Percentiles rank a stretch among this genome's conserved stretches.
Conservation (phyloP, 2,113 vertebrate genomes). For the Phalacrocorax pelagicus region DNA sequence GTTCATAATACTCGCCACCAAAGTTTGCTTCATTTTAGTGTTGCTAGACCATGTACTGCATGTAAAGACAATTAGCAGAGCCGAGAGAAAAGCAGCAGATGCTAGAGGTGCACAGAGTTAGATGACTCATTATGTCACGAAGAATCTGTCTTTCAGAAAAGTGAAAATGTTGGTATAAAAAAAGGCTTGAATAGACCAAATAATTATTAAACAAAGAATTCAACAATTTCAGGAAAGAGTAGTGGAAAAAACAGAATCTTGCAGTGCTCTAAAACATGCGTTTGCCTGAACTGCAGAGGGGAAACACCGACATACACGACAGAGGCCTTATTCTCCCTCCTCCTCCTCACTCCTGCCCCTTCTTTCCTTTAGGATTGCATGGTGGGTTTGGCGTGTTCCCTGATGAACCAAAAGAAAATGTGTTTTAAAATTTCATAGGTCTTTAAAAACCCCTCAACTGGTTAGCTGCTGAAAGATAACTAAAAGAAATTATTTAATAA, state of each 20-base stretch:
- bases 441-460: neutral
- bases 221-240: neutral
- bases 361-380: neutral
- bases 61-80: conserved; percentile 24
- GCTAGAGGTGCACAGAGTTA: conserved; percentile 8
- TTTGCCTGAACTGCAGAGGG: neutral
- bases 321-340: neutral
- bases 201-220: neutral
- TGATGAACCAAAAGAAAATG: neutral
- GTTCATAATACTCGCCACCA: neutral
- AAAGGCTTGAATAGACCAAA: neutral
- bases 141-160: neutral
- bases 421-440: neutral
- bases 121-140: conserved; percentile 36
- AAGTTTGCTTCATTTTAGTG: neutral
- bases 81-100: conserved; percentile 53
- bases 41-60: neutral
- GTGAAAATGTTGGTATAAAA: neutral
- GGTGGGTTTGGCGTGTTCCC: neutral
- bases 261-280: accelerated
- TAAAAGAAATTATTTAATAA: neutral
- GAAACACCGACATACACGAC: neutral
- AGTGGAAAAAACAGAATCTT: neutral
- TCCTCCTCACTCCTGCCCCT: neutral
- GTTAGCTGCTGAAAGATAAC: neutral